Base-by-base conservation (phyloP, 2,797 vertebrate genomes). In the Sebastes aleutianus region DNA sequence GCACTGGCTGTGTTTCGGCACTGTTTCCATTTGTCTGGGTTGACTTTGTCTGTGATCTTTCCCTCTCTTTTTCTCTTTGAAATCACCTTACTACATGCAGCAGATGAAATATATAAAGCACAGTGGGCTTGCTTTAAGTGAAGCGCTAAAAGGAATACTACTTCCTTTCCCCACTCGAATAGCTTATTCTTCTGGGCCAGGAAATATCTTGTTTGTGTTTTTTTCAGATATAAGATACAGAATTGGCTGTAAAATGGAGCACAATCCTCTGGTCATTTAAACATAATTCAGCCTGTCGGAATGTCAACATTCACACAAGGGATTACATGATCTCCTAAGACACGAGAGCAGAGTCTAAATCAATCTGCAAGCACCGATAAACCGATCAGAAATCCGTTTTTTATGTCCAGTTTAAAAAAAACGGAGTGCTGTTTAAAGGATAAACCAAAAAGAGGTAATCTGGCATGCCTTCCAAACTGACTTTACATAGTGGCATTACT, bases 391-490 rank as follows among this genome's bases (percentile, higher is more conserved):
- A 29, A 82, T 84, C 53, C 14, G 22, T 74, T 68, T 70, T 57
- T 83, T 50, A 63, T 61, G 63, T 78, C 18, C 31, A 76, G 29
- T 69, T 80, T n/a, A 32, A 58, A 36, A 36, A 65, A 74, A 80
- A 31, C 22, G 32, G 14, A 66, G 50, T 62, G 39, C 32, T 36
- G 58, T 62, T 85, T 73, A 62, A 80, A 80, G 32, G 32, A 82
- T 83, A 76, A 87, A 80, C 72, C 70, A 82, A 83, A 86, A 88
- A 74, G 13, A 66, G 64, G 47, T 76, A 81, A 89, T 90, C 79
- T 85, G 76, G 75, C 74, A 57, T 83, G 78, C 79, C 76, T 86
- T 76, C 58, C 80, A 87, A 80, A 92, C 89, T 82, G 87, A 93
- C 90, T 93, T 89, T 76, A 85, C 69, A 82, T 82, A 27, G 79